A percentile compares a stretch with the other conserved stretches of the same genome.
Evolutionary conservation across 2,113 vertebrate genomes (phyloP).

Genomic region (Thalassoma bifasciatum): DNA sequence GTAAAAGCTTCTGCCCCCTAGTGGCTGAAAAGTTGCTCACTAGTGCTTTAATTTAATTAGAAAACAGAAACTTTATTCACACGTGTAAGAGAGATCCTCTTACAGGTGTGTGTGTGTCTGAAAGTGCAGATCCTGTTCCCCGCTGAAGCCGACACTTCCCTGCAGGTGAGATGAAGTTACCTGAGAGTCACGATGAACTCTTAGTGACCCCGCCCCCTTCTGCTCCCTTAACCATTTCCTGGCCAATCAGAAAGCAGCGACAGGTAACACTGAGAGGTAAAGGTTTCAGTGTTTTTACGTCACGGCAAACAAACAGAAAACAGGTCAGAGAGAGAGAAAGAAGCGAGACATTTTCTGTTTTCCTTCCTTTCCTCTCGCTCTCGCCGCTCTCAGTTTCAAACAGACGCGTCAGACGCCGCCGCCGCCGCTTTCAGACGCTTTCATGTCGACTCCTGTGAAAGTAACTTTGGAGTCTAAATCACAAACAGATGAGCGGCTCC

Average conservation of each 20-base stretch:
- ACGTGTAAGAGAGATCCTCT: too few relatives aligned
- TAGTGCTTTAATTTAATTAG: too few relatives aligned
- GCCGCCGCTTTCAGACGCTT: not conserved
- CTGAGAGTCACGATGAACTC: constrained; percentile 94
- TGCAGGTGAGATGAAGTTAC: constrained; percentile 92
- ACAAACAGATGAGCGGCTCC: constrained; percentile 28
- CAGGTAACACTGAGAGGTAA: constrained; percentile 8
- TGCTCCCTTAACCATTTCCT: constrained; percentile 89
- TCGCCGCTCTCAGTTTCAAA: too few relatives aligned
- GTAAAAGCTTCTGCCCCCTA: too few relatives aligned
- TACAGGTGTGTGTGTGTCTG: not conserved
- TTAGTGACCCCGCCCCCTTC: constrained; percentile 81
- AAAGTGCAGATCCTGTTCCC: constrained; percentile 88
- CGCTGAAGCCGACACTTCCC: too few relatives aligned
- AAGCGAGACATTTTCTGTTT: too few relatives aligned
- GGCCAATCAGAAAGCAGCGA: constrained; percentile 15
- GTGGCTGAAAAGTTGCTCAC: too few relatives aligned
- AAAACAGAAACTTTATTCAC: too few relatives aligned
- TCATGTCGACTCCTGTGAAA: constrained; percentile 7
- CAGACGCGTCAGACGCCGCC: too few relatives aligned
- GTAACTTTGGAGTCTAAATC: constrained; percentile 15
- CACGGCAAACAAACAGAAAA: not conserved
- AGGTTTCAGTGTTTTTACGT: constrained; percentile 25
- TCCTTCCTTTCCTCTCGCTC: not conserved
- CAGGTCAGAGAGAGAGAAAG: too few relatives aligned